These are phyloP conservation scores for Lasiurus borealis DNA, from an alignment of 2,113 vertebrate genomes.

Conservation along the genomic window DNA sequence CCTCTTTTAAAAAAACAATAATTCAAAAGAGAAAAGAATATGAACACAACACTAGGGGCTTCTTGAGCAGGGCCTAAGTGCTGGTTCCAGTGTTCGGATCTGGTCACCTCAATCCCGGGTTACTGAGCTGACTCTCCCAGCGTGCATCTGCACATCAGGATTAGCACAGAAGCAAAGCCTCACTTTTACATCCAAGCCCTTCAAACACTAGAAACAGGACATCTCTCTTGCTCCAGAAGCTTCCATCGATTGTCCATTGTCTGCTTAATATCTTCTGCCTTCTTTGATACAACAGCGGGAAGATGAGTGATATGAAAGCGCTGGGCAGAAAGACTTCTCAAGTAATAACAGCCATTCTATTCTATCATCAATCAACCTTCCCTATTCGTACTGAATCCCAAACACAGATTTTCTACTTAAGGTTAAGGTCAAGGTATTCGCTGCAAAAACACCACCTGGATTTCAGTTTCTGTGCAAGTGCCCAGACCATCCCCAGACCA, in stretches of 20 bases:
- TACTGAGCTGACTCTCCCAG: not conserved
- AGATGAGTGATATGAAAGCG: not conserved
- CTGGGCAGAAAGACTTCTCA: not conserved
- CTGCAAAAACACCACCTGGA: not conserved
- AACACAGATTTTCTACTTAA: not conserved
- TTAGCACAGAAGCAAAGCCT: not conserved
- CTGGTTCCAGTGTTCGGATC: not conserved
- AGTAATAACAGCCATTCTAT: not conserved
- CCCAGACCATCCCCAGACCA: not conserved
- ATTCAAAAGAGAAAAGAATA: constrained; percentile 26
- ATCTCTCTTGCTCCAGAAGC: not conserved
- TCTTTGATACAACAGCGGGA: not conserved
- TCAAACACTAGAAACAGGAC: not conserved
- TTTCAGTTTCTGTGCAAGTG: not conserved
- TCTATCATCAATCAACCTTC: not conserved
- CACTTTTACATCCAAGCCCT: not conserved
- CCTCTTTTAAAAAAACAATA: not conserved
- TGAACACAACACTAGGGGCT: not conserved
- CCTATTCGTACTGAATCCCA: not conserved
- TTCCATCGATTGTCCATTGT: not conserved
- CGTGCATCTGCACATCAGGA: not conserved
- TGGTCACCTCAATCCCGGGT: not conserved
- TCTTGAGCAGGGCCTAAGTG: not conserved
- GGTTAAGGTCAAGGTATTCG: not conserved
- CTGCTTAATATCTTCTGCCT: not conserved